Base-by-base conservation (phyloP, 2,113 vertebrate genomes). In the Plecotus auritus region DNA sequence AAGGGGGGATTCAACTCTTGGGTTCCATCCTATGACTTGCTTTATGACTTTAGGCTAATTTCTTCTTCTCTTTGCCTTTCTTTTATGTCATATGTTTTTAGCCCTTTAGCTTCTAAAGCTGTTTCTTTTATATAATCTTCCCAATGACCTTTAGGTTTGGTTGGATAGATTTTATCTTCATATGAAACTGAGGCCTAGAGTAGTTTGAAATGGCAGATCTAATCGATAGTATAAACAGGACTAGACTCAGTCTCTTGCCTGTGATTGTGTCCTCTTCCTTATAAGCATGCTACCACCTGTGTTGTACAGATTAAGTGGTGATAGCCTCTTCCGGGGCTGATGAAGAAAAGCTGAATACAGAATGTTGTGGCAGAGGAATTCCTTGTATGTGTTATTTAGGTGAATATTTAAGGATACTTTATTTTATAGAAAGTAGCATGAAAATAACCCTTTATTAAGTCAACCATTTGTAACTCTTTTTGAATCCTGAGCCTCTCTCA, bases 401-500 rank as follows among this genome's bases (percentile, higher is more conserved):
- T 90, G 23, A 85, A 81, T 94, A 73, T 92, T 94, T 94, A 88
- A 92, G 42, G 70, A 83, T 18, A 73, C 51, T 91, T 78, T 88
- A 42, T 70, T 93, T 93, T 74, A 30, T 42, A 82, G 84, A 76
- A 93, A 13, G 17, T 81, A 85, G 17, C 28, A 12, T 47, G 56
- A 51, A 96, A 69, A 94, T 49, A 91, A 78, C 28, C 81, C 61
- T 66, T 94, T 86, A 72, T 92, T 91, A 85, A 84, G 30, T 74
- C 64, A 89, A 42, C 56, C 30, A 40, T 93, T 77, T 95, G 14
- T 92, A 95, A 91, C 49, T 67, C 13, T 95, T 86, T 81, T 42
- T 70, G n/a, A 95, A 61, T 82, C 69, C 32, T 61, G 12, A 59
- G 72, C 32, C 30, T 85, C 14, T 82, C 69, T 80, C 30, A 94